Base-by-base conservation (phyloP, 2,888 invertebrate species). In the Drosophila melanosoma region DNA sequence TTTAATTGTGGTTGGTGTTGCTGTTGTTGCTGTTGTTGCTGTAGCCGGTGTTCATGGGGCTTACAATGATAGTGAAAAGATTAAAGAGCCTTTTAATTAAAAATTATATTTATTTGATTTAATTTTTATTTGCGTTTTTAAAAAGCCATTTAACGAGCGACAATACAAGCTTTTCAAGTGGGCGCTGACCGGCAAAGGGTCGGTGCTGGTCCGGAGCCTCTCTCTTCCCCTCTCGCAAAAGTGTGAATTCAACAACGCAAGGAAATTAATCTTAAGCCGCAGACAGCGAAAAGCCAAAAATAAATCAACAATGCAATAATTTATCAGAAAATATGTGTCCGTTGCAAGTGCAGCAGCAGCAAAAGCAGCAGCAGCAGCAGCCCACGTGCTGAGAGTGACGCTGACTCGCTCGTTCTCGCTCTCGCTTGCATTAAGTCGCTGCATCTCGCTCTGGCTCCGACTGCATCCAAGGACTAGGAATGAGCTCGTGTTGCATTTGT, bases 251-350 rank as follows among this genome's bases (percentile, higher is more conserved):
- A 84, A 80, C 78, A 81, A 81, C 87, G 79, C 86, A 89, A 90
- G 87, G 83, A 90, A 90, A 90, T 90, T 89, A 90, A 90, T 90
- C 90, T 89, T 83, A 85, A 91, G 91, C 89, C 87, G 90, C 90
- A 89, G 91, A 90, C 90, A 87, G 89, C 83, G 87, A 87, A 89
- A 89, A 90, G 87, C 87, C 87, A 87, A 88, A 89, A 89, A 88
- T 88, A 88, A 88, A 88, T 88, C 87, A 88, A 88, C 87, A 84
- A 83, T 76, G 87, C 85, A 85, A 90, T 91, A 90, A 90, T 89
- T 90, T 89, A 90, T 85, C 87, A 88, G 87, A 83, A 86, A 85
- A 90, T 88, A 89, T 89, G 85, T 85, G 90, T 83, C 83, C 78
- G 86, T 79, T 85, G 88, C 86, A 84, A 83, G 77, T 66, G 74